phyloP scores from a whole-genome alignment of 2,797 vertebrate genomes.

The Acanthurus lineatus region DNA sequence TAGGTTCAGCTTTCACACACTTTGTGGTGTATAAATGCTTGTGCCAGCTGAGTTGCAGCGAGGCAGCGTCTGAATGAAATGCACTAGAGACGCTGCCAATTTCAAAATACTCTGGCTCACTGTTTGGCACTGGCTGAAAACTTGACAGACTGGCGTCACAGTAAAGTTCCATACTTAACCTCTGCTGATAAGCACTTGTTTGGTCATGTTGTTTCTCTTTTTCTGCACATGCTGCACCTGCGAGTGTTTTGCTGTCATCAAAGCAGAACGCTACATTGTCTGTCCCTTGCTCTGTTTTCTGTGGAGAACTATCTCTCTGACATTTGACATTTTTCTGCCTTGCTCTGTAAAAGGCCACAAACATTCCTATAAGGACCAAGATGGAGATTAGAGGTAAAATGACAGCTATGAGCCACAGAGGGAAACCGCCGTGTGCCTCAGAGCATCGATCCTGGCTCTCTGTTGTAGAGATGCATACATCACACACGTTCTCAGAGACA shows the following conservation, averaged over 20 bases:
- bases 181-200: slow-evolving; percentile 43
- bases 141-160: slow-evolving; percentile 33
- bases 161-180: slow-evolving; percentile 44
- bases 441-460: slow-evolving; percentile 60
- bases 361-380: slow-evolving; percentile 57
- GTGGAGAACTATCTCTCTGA: slow-evolving; percentile 29
- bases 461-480: slow-evolving; percentile 65
- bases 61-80: slow-evolving; percentile 65
- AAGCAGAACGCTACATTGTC: slow-evolving; percentile 72
- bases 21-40: slow-evolving; percentile 32
- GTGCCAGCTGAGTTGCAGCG: slow-evolving; percentile 59
- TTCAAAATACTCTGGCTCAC: slow-evolving; percentile 82
- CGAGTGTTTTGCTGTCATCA: slow-evolving; percentile 44
- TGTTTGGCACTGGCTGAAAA: slow-evolving; percentile 41
- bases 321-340: slow-evolving; percentile 36
- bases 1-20: slow-evolving; percentile 29
- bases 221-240: slow-evolving; percentile 20
- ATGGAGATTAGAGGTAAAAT: slow-evolving; percentile 69
- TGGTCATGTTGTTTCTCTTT: slow-evolving; percentile 48
- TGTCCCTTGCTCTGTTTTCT: slow-evolving; percentile 59
- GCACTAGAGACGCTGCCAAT: slow-evolving; percentile 74
- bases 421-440: slow-evolving; percentile 18
- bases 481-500: slow-evolving; percentile 72
- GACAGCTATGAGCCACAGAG: slow-evolving; percentile 79
- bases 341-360: slow-evolving; percentile 48